Conservation (phyloP, 2,797 vertebrate genomes). For the Coreius guichenoti region DNA sequence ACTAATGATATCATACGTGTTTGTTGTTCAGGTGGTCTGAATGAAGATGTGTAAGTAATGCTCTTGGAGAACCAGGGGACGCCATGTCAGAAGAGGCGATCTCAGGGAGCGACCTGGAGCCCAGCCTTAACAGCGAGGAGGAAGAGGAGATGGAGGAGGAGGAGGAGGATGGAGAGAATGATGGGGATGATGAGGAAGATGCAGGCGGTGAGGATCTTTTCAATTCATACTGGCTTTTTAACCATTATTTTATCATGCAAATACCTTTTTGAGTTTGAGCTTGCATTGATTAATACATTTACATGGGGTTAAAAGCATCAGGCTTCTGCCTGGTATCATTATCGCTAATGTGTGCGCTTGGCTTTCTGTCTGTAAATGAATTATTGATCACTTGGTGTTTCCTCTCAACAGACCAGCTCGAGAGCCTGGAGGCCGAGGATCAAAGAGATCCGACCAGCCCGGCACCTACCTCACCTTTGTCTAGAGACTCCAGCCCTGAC, state of each 20-base stretch:
- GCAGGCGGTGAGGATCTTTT: constrained; percentile 23
- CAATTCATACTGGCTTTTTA: not conserved
- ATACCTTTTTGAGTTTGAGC: not conserved
- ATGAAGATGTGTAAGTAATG: constrained; percentile 94
- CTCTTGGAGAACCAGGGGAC: constrained; percentile 85
- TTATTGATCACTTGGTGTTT: not conserved
- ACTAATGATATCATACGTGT: not conserved
- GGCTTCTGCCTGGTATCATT: not conserved
- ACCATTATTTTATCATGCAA: not conserved
- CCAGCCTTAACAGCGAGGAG: constrained; percentile 86
- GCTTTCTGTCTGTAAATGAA: not conserved
- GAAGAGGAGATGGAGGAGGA: constrained; percentile 77
- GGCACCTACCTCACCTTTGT: constrained; percentile 88
- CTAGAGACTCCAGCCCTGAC: constrained; percentile 82
- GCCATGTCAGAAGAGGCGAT: constrained; percentile 97
- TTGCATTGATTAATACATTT: not conserved
- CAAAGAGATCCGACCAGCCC: constrained; percentile 81
- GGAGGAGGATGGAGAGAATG: constrained; percentile 64
- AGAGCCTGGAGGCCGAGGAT: constrained; percentile 80
- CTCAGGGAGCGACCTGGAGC: constrained; percentile 98
- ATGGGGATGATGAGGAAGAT: constrained; percentile 68
- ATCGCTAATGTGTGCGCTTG: not conserved
- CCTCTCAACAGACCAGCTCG: constrained; percentile 81
- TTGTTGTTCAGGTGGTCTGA: constrained; percentile 63
- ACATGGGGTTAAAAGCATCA: not conserved